A percentile compares a stretch with the other conserved stretches of the same genome.
Evolutionary conservation across 2,113 vertebrate species (phyloP).

Genomic region (Sialia sialis): DNA sequence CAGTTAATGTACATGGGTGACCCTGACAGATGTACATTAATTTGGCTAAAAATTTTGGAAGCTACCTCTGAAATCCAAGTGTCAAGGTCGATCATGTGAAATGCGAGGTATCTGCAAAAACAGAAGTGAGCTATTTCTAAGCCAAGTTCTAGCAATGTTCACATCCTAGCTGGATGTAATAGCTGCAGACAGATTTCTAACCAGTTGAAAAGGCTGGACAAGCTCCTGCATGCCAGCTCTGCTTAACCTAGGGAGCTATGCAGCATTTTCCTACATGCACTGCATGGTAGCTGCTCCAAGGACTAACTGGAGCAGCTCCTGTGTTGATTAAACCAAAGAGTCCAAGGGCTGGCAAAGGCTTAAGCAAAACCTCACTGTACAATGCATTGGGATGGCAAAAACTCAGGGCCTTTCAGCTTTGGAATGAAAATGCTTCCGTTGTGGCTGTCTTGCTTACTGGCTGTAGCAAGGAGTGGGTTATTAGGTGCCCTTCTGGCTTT

Average conservation of each 20-base stretch:
- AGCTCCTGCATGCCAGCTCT: neutral
- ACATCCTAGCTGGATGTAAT: neutral
- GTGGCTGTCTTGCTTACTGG: neutral
- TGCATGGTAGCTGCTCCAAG: neutral
- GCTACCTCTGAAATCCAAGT: constrained; percentile 58
- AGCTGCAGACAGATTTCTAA: neutral
- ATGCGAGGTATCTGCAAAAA: neutral
- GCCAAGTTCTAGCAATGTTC: neutral
- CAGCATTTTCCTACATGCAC: neutral
- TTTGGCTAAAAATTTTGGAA: constrained; percentile 59
- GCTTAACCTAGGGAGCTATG: neutral
- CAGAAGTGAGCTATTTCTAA: neutral
- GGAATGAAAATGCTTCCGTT: neutral
- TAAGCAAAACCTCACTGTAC: neutral
- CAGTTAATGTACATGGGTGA: constrained; percentile 39
- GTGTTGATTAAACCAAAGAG: neutral
- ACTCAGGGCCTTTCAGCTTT: neutral
- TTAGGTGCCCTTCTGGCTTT: neutral
- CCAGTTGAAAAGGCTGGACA: neutral
- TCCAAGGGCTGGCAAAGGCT: neutral
- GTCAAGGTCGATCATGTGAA: constrained; percentile 1
- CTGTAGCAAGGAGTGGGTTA: fast-evolving
- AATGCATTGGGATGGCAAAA: fast-evolving
- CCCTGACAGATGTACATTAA: constrained; percentile 44
- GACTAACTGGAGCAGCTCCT: neutral